Percentiles rank a stretch among this genome's conserved stretches.
These are phyloP conservation scores for Lateolabrax maculatus DNA, from an alignment of 2,797 vertebrate genomes.

Conservation along the genomic window DNA sequence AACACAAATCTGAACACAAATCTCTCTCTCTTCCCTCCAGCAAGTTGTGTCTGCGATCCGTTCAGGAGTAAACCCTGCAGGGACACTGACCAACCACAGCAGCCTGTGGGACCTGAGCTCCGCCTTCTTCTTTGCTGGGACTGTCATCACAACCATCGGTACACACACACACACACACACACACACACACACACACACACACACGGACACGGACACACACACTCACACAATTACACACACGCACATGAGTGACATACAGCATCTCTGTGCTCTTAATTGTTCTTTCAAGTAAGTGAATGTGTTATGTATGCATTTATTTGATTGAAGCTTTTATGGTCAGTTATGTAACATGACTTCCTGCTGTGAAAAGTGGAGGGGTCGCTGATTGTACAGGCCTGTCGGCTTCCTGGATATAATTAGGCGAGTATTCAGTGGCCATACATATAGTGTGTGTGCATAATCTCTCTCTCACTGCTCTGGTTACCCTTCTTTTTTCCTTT, in stretches of 20 bases:
- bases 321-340: background rate
- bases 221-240: too few species aligned
- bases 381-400: slow-evolving; percentile 18
- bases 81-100: slow-evolving; percentile 92
- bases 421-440: background rate
- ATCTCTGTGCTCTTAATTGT: too few species aligned
- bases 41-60: slow-evolving; percentile 96
- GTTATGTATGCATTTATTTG: background rate
- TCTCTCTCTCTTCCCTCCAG: slow-evolving; percentile 75
- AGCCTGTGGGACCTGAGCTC: slow-evolving; percentile 98
- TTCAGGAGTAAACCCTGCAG: slow-evolving; percentile 94
- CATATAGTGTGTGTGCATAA: background rate
- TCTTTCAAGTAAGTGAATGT: background rate
- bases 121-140: slow-evolving; percentile 98
- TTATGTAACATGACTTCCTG: slow-evolving; percentile 18
- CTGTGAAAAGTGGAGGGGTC: background rate
- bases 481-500: background rate
- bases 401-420: slow-evolving; percentile 32
- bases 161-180: slow-evolving; percentile 60
- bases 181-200: slow-evolving; percentile 18
- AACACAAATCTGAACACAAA: background rate
- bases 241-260: background rate
- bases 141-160: slow-evolving; percentile 99
- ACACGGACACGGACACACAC: too few species aligned
- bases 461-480: background rate